Conservation (phyloP, 1,140 invertebrate species). For the Scaptomyza montana region DNA sequence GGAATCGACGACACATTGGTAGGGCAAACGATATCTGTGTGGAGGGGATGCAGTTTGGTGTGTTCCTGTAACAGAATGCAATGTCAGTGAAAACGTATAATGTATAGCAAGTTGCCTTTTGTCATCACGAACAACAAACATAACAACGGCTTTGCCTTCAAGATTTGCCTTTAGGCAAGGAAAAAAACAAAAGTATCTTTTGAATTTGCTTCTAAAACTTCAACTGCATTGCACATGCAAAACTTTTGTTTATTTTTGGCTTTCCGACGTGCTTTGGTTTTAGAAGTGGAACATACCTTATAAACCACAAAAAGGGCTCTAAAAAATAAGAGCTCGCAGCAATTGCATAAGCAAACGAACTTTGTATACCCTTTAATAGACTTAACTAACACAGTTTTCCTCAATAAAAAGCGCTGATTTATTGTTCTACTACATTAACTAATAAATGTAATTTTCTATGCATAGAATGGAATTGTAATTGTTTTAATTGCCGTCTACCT, state of each 20-base stretch:
- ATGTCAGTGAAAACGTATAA: constrained; percentile 37
- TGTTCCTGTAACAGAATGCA: constrained; percentile 17
- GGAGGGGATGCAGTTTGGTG: not conserved
- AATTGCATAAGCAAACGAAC: not conserved
- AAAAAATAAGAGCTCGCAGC: not conserved
- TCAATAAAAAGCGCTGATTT: too few species aligned
- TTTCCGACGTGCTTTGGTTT: constrained; percentile 35
- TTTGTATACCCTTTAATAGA: not conserved
- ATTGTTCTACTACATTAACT: too few species aligned
- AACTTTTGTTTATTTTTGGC: constrained; percentile 8
- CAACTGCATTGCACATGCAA: constrained; percentile 29
- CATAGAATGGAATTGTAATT: too few species aligned
- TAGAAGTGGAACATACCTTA: constrained; percentile 18
- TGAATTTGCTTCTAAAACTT: constrained; percentile 7
- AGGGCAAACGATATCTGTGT: not conserved
- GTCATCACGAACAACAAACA: not conserved
- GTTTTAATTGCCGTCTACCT: too few species aligned
- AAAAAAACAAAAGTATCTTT: constrained; percentile 10
- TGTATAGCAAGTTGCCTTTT: constrained; percentile 24
- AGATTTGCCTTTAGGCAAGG: not conserved
- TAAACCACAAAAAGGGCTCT: not conserved
- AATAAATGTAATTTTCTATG: too few species aligned
- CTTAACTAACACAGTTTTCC: too few species aligned
- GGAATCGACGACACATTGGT: constrained; percentile 10
- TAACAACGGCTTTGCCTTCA: not conserved